phyloP scores from a whole-genome alignment of 2,113 vertebrate species.

The Paedocypris sp. region DNA sequence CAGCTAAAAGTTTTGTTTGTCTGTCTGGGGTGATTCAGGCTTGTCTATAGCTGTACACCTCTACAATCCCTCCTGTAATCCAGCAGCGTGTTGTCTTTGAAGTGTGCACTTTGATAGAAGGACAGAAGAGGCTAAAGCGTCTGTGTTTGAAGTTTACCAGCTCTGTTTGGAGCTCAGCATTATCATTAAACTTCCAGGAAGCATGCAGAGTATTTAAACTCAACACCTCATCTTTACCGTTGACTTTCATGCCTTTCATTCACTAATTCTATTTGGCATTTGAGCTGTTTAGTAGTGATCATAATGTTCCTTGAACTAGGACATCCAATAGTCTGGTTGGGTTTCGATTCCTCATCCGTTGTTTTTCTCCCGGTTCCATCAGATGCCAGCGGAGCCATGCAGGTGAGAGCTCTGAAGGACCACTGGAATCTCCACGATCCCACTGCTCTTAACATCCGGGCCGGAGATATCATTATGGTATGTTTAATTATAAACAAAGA shows the following conservation, averaged over 20 bases:
- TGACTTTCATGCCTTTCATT: no score
- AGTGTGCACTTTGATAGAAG: constrained; percentile 13
- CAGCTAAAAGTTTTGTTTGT: not conserved
- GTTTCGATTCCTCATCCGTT: not conserved
- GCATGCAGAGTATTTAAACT: constrained; percentile 24
- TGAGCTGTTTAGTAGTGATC: no score
- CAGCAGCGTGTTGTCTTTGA: constrained; percentile 14
- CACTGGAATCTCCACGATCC: constrained; percentile 95
- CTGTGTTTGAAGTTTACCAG: constrained; percentile 16
- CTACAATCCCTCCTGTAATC: constrained; percentile 11
- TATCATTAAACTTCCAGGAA: constrained; percentile 1
- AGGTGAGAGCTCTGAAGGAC: constrained; percentile 91
- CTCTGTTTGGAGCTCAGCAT: not conserved
- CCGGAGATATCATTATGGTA: constrained; percentile 89
- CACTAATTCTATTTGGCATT: no score
- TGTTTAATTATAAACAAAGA: not conserved
- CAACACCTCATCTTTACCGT: not conserved
- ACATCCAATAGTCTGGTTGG: no score
- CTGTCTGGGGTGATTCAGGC: not conserved
- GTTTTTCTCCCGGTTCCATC: constrained; percentile 5
- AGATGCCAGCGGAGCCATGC: constrained; percentile 88
- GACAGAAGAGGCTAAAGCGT: not conserved
- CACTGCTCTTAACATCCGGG: constrained; percentile 85
- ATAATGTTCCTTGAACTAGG: no score
- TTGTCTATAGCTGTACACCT: not conserved